phyloP scores from a whole-genome alignment of 2,797 vertebrate genomes.

The Dicrostonyx torquatus region DNA sequence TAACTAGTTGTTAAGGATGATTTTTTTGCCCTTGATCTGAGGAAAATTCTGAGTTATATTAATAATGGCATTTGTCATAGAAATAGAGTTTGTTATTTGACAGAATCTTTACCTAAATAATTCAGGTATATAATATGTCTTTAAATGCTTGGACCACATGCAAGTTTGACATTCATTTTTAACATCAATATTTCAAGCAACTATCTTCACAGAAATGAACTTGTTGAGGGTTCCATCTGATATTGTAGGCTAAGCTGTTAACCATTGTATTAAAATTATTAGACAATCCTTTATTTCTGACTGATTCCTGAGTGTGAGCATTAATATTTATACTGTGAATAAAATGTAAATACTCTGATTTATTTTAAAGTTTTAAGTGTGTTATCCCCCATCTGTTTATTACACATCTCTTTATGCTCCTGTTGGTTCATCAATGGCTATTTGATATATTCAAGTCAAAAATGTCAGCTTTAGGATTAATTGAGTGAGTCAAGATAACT shows the following conservation, averaged over 20 bases:
- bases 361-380: slow-evolving; percentile 26
- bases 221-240: not conserved
- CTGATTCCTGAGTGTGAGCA: not conserved
- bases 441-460: slow-evolving; percentile 61
- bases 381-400: not conserved
- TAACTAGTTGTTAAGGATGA: not conserved
- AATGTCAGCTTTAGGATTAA: slow-evolving; percentile 57
- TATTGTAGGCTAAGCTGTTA: not conserved
- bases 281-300: not conserved
- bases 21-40: not conserved
- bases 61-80: not conserved
- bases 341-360: slow-evolving; percentile 28
- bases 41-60: not conserved
- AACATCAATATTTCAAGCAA: not conserved
- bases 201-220: not conserved
- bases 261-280: not conserved
- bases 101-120: not conserved
- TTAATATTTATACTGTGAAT: slow-evolving; percentile 10
- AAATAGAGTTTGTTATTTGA: not conserved
- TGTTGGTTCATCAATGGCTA: slow-evolving; percentile 43
- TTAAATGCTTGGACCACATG: slow-evolving; percentile 7
- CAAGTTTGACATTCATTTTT: not conserved
- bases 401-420: slow-evolving; percentile 7
- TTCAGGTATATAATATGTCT: not conserved
- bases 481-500: slow-evolving; percentile 55